These are phyloP conservation scores for Myripristis murdjan DNA, from an alignment of 2,797 vertebrate species.

Conservation along the genomic window DNA sequence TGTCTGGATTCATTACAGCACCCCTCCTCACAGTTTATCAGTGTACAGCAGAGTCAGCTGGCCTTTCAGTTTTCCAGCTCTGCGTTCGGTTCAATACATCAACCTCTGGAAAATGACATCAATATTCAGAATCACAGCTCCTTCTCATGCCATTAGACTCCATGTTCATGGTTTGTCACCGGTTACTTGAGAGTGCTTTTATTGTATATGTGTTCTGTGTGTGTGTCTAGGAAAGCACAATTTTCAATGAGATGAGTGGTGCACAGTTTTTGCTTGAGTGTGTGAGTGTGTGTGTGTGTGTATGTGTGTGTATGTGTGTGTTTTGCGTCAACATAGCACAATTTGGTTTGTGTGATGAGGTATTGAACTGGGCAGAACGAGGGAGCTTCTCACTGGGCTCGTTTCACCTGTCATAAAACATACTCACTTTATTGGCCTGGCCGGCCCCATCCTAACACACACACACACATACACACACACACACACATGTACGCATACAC, in stretches of 20 bases:
- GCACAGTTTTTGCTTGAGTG: conserved; percentile 11
- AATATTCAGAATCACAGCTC: too few relatives aligned
- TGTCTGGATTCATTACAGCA: too few relatives aligned
- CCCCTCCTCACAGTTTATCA: background rate
- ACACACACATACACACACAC: conserved; percentile 30
- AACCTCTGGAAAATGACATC: too few relatives aligned
- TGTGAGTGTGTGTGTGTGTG: conserved; percentile 15
- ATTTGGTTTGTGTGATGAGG: conserved; percentile 80
- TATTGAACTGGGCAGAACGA: conserved; percentile 83
- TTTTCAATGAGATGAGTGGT: conserved; percentile 42
- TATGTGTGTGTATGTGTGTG: conserved; percentile 22
- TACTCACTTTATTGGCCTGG: conserved; percentile 80
- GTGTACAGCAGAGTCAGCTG: background rate
- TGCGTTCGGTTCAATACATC: background rate
- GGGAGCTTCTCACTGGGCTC: conserved; percentile 73
- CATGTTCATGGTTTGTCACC: background rate
- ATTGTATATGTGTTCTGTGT: background rate
- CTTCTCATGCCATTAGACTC: background rate
- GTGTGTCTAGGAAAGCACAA: conserved; percentile 18
- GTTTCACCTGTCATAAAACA: conserved; percentile 85
- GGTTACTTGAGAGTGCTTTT: background rate
- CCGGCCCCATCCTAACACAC: conserved; percentile 31
- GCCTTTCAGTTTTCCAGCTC: background rate
- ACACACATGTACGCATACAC: conserved; percentile 25
- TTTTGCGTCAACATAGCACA: conserved; percentile 68